A percentile compares a stretch with the other conserved stretches of the same genome.
Evolutionary conservation across 2,797 vertebrate genomes (phyloP).

Genomic region (Prunella strophiata): DNA sequence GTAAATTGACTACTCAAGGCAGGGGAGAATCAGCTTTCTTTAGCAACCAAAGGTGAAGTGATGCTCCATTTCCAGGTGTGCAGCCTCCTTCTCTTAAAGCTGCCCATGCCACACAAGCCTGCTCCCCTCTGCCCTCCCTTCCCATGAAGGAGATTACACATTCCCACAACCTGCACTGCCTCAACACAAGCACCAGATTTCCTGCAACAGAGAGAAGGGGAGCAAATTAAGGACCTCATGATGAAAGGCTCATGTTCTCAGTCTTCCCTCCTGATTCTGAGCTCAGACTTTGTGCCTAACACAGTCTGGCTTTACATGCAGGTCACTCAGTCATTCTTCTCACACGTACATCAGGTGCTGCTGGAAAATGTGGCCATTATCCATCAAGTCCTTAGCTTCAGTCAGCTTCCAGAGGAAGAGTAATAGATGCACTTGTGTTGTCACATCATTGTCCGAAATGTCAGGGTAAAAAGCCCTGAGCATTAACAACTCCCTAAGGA

Average conservation of each 20-base stretch:
- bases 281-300: not conserved
- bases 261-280: not conserved
- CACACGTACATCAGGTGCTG: not conserved
- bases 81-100: not conserved
- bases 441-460: conserved; percentile 60
- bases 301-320: conserved; percentile 6
- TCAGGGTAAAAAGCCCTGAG: conserved; percentile 47
- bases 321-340: conserved; percentile 28
- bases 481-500: conserved; percentile 55
- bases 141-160: not conserved
- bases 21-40: conserved; percentile 29
- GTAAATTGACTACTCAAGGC: not conserved
- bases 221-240: not conserved
- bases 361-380: conserved; percentile 51
- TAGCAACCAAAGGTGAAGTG: not conserved
- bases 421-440: conserved; percentile 57
- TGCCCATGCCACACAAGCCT: fast-evolving
- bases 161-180: not conserved
- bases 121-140: not conserved
- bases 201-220: not conserved
- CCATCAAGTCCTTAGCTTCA: conserved; percentile 53
- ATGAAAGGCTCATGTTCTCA: not conserved
- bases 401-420: conserved; percentile 46
- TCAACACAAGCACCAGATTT: not conserved
- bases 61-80: not conserved